phyloP scores from a whole-genome alignment of 1,140 invertebrate species.

The Asbolus verrucosus region DNA sequence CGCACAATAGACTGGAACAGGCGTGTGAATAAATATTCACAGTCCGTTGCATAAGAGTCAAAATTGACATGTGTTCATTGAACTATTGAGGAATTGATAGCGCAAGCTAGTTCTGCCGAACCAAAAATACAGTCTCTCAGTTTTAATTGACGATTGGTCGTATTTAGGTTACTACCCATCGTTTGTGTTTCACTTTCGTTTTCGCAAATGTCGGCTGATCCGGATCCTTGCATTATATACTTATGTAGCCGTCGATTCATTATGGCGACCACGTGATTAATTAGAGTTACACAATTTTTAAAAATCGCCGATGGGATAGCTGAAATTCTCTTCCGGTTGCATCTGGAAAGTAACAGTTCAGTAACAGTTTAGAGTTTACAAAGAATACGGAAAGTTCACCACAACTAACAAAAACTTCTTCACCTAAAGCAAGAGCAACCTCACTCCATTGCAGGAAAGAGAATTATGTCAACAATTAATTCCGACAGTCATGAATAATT shows the following conservation, averaged over 20 bases:
- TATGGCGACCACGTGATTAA: background rate
- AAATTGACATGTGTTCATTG: background rate
- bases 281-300: slow-evolving; percentile 10
- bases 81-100: slow-evolving; percentile 12
- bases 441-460: no score
- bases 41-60: background rate
- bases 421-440: no score
- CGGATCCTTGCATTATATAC: background rate
- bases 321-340: no score
- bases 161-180: slow-evolving; percentile 34
- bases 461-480: no score
- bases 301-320: no score
- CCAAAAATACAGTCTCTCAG: slow-evolving; percentile 10
- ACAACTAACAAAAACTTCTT: no score
- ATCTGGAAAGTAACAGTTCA: no score
- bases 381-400: no score
- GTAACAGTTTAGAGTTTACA: no score
- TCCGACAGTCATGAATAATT: slow-evolving; percentile 7
- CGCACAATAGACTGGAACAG: slow-evolving; percentile 12
- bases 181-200: slow-evolving; percentile 18
- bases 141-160: slow-evolving; percentile 15
- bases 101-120: no score
- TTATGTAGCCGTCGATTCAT: slow-evolving; percentile 6
- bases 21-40: slow-evolving; percentile 20
- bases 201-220: slow-evolving; percentile 21